A percentile compares a stretch with the other conserved stretches of the same genome.
Evolutionary conservation across 2,113 vertebrate genomes (phyloP).

Genomic region (Macrotus californicus): DNA sequence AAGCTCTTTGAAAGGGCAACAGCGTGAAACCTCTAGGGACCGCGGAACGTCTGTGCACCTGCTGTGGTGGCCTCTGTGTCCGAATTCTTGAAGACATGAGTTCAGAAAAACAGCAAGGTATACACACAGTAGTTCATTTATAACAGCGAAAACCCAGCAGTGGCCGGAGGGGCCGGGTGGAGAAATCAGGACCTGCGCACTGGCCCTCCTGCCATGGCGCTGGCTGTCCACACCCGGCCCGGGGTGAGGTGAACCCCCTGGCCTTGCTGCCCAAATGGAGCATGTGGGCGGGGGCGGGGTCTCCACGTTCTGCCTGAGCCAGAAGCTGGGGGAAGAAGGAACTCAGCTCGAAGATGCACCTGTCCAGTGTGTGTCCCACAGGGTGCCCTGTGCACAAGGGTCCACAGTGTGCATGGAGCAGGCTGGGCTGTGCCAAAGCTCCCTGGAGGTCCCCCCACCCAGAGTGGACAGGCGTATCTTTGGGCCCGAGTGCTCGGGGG

Average conservation of each 20-base stretch:
- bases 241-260: no score
- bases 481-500: accelerated
- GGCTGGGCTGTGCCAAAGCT: no score
- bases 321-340: neutral
- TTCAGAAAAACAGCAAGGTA: neutral
- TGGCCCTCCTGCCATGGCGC: neutral
- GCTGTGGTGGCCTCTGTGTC: accelerated
- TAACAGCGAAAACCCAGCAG: no score
- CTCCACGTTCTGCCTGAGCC: neutral
- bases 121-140: neutral
- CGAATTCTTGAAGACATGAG: neutral
- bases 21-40: neutral
- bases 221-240: accelerated
- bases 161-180: neutral
- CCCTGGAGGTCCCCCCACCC: no score
- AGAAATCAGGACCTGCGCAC: neutral
- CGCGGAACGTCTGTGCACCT: neutral
- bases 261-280: neutral
- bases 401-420: no score
- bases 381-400: neutral
- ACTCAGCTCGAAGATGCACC: neutral
- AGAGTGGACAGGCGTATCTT: neutral
- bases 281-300: neutral
- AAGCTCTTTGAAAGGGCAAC: neutral
- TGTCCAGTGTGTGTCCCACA: accelerated